Conservation (phyloP, 2,888 invertebrate species). For the Netelia virgata region DNA sequence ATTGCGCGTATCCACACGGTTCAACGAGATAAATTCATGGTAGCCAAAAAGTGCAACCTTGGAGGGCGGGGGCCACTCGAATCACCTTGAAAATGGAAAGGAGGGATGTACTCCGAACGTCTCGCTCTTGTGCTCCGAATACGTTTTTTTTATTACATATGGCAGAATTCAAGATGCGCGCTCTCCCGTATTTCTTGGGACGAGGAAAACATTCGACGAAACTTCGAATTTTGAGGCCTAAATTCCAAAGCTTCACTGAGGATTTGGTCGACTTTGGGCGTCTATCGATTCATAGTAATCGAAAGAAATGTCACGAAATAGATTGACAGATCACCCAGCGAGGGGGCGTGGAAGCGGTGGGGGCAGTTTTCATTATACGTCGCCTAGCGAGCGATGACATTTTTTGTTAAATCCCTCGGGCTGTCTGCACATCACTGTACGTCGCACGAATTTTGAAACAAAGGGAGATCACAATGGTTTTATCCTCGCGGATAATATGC, state of each 20-base stretch:
- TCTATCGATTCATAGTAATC: slow-evolving; percentile 73
- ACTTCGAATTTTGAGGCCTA: slow-evolving; percentile 76
- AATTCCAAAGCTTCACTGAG: slow-evolving; percentile 65
- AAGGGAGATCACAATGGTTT: slow-evolving; percentile 59
- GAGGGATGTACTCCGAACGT: slow-evolving; percentile 66
- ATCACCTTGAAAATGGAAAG: slow-evolving; percentile 72
- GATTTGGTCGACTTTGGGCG: slow-evolving; percentile 70
- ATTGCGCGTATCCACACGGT: slow-evolving; percentile 20
- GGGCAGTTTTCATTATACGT: slow-evolving; percentile 75
- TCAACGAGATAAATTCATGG: slow-evolving; percentile 18
- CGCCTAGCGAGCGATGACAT: slow-evolving; percentile 58
- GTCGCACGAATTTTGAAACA: neutral
- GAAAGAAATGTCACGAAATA: slow-evolving; percentile 69
- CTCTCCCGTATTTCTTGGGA: slow-evolving; percentile 4
- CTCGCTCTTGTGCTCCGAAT: slow-evolving; percentile 46
- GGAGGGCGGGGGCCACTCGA: slow-evolving; percentile 70
- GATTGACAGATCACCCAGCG: slow-evolving; percentile 76
- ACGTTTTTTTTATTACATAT: slow-evolving; percentile 72
- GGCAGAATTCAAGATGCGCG: slow-evolving; percentile 62
- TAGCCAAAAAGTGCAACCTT: slow-evolving; percentile 77
- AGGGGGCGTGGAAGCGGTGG: slow-evolving; percentile 7
- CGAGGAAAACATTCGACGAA: slow-evolving; percentile 50
- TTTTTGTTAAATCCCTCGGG: slow-evolving; percentile 32
- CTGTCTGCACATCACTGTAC: slow-evolving; percentile 21
- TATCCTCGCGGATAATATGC: slow-evolving; percentile 35